A percentile compares a stretch with the other conserved stretches of the same genome.
phyloP scores from a whole-genome alignment of 1,140 invertebrate genomes.

The Aphelinus atriplicis region DNA sequence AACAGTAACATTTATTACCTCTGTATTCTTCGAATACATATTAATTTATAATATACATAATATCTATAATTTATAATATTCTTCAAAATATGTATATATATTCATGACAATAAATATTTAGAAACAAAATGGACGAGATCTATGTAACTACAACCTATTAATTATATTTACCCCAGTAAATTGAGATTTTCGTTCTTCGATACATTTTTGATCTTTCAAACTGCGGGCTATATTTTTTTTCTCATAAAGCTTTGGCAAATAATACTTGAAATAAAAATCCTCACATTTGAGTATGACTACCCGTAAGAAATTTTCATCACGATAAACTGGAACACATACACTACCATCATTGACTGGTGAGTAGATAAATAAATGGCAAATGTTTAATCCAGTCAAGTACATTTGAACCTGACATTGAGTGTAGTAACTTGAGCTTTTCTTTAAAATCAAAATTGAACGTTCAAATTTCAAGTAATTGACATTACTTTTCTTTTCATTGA shows the following conservation, averaged over 20 bases:
- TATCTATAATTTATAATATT: not conserved
- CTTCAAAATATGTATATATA: no score
- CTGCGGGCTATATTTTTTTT: not conserved
- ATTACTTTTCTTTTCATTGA: slow-evolving; percentile 40
- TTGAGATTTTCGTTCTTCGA: not conserved
- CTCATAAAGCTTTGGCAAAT: slow-evolving; percentile 37
- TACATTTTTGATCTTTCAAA: not conserved
- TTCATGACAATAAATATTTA: not conserved
- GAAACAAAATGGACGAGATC: no score
- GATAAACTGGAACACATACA: slow-evolving; percentile 39
- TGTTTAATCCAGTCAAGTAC: slow-evolving; percentile 44
- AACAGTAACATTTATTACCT: slow-evolving; percentile 57
- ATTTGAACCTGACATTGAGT: slow-evolving; percentile 49
- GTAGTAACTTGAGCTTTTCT: slow-evolving; percentile 43
- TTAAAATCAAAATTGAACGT: slow-evolving; percentile 39
- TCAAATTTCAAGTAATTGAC: slow-evolving; percentile 45
- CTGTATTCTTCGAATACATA: slow-evolving; percentile 58
- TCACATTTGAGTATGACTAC: slow-evolving; percentile 41
- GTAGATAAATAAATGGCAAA: slow-evolving; percentile 49
- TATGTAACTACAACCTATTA: no score
- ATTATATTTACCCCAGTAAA: slow-evolving; percentile 5
- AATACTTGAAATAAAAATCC: slow-evolving; percentile 48
- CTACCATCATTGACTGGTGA: slow-evolving; percentile 43
- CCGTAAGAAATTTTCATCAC: slow-evolving; percentile 45
- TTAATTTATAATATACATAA: slow-evolving; percentile 50